Percentiles rank a stretch among this genome's conserved stretches.
Conservation (phyloP, 1,140 invertebrate genomes). For the Phocides pigmalion region DNA sequence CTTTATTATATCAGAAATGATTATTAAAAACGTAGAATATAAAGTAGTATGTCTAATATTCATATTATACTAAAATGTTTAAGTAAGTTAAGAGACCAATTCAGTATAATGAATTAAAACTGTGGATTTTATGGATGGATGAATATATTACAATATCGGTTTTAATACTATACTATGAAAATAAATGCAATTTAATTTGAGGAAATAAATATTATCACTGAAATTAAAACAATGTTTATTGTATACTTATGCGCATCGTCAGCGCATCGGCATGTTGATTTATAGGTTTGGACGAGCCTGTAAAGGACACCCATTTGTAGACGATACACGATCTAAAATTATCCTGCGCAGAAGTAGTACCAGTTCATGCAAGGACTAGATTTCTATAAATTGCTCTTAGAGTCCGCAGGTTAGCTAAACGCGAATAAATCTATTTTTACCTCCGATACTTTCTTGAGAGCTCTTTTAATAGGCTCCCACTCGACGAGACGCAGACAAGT, state of each 20-base stretch:
- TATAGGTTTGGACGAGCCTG: conserved; percentile 14
- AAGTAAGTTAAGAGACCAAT: too few species aligned
- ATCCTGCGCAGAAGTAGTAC: conserved; percentile 4
- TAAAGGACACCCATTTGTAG: conserved; percentile 17
- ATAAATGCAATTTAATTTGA: too few species aligned
- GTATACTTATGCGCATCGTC: not conserved
- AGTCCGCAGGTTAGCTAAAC: conserved; percentile 26
- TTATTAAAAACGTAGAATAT: too few species aligned
- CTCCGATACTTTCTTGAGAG: conserved; percentile 53
- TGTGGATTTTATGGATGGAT: too few species aligned
- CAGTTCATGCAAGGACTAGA: conserved; percentile 13
- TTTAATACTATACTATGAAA: too few species aligned
- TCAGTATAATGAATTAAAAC: too few species aligned
- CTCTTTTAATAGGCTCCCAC: conserved; percentile 40
- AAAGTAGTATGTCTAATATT: too few species aligned
- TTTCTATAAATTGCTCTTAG: conserved; percentile 21
- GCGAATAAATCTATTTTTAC: conserved; percentile 50
- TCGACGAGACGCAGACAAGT: conserved; percentile 39
- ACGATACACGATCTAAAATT: conserved; percentile 22
- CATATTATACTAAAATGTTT: too few species aligned
- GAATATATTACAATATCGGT: too few species aligned
- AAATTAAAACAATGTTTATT: not conserved
- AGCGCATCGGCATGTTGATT: conserved; percentile 3
- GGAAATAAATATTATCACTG: too few species aligned
- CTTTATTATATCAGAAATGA: too few species aligned